Evolutionary conservation across 2,888 invertebrate genomes (phyloP).

Genomic region (Tanytarsus gracilentus): DNA sequence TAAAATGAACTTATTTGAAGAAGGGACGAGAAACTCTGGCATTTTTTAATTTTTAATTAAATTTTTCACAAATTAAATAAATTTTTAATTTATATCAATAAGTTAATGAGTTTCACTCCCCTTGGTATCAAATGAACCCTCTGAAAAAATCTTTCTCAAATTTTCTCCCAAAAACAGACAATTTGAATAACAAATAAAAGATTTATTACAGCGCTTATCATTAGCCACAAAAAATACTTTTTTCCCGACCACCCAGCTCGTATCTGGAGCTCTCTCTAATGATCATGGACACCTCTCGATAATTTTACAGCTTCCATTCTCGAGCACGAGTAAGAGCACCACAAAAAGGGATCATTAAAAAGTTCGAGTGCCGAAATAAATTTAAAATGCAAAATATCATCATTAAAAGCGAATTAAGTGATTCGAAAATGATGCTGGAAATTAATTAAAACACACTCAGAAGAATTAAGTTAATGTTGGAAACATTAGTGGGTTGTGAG

Average conservation of each 20-base stretch:
- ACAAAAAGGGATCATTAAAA: background rate
- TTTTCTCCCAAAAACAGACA: too few species aligned
- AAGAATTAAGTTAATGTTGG: background rate
- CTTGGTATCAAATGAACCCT: too few species aligned
- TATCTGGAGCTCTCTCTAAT: too few species aligned
- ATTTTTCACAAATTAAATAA: too few species aligned
- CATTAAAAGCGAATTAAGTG: constrained; percentile 24
- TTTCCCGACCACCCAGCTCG: background rate
- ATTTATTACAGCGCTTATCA: constrained; percentile 12
- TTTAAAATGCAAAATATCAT: constrained; percentile 28
- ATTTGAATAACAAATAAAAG: constrained; percentile 23
- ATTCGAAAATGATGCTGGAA: constrained; percentile 1
- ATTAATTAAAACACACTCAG: background rate
- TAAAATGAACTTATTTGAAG: too few species aligned
- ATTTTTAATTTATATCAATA: too few species aligned
- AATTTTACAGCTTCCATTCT: background rate
- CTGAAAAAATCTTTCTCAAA: too few species aligned
- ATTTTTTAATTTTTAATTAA: background rate
- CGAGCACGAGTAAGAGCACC: too few species aligned
- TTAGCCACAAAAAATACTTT: background rate
- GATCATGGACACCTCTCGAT: too few species aligned
- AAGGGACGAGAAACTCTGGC: background rate
- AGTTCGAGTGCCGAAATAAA: constrained; percentile 12
- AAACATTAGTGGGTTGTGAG: too few species aligned
- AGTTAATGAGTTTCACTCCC: too few species aligned